Evolutionary conservation across 2,113 vertebrate species (phyloP).

Genomic region (Eudyptes chrysolophus): DNA sequence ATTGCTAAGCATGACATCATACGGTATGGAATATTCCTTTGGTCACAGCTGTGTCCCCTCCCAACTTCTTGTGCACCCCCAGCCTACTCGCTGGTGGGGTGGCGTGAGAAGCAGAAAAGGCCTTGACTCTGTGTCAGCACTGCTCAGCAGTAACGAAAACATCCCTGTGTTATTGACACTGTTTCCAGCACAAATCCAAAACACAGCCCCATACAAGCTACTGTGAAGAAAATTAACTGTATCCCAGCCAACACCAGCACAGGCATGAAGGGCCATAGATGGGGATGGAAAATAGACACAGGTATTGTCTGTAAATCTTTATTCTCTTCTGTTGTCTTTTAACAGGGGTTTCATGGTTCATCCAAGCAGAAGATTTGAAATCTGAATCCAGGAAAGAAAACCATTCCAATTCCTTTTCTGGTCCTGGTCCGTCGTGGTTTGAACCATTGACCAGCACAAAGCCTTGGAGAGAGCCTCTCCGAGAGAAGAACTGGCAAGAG

Average conservation of each 20-base stretch:
- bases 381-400: constrained; percentile 83
- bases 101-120: too few species aligned
- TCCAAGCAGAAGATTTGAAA: constrained; percentile 74
- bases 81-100: too few species aligned
- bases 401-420: background rate
- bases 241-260: background rate
- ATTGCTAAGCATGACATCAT: too few species aligned
- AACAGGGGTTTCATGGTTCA: constrained; percentile 84
- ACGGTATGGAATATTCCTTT: too few species aligned
- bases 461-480: constrained; percentile 84
- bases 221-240: background rate
- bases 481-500: constrained; percentile 80
- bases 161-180: too few species aligned
- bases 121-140: too few species aligned
- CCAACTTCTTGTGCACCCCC: too few species aligned
- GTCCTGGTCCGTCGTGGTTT: constrained; percentile 76
- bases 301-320: background rate
- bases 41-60: too few species aligned
- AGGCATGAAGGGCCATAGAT: background rate
- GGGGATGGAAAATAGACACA: background rate
- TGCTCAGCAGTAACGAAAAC: too few species aligned
- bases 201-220: too few species aligned
- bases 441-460: constrained; percentile 65
- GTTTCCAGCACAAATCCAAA: too few species aligned
- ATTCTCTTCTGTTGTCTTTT: background rate